Conservation (phyloP, 1,140 invertebrate species). For the Cylas formicarius region DNA sequence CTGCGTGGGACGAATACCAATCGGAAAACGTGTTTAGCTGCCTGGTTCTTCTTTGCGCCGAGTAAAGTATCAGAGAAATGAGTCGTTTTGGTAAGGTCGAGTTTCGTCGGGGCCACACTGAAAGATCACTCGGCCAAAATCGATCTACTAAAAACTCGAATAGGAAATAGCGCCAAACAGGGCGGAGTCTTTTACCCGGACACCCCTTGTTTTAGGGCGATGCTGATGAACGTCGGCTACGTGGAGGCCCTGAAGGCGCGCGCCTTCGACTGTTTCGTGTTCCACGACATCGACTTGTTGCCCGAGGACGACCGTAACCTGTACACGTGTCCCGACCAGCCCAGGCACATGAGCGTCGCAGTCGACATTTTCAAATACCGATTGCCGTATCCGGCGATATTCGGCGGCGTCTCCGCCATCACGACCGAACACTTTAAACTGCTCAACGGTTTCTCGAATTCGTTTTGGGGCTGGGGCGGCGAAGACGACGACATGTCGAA, state of each 20-base stretch:
- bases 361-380: slow-evolving; percentile 86
- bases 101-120: no score
- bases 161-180: no score
- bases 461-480: slow-evolving; percentile 89
- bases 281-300: slow-evolving; percentile 92
- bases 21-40: no score
- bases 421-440: slow-evolving; percentile 70
- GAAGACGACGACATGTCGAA: slow-evolving; percentile 91
- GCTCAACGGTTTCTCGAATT: slow-evolving; percentile 87
- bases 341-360: slow-evolving; percentile 90
- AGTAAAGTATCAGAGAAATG: no score
- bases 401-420: slow-evolving; percentile 84
- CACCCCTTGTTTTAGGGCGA: slow-evolving; percentile 59
- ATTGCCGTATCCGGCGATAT: slow-evolving; percentile 80
- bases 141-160: no score
- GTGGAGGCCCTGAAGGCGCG: slow-evolving; percentile 72
- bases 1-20: no score
- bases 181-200: no score
- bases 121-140: no score
- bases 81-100: no score
- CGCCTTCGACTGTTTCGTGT: slow-evolving; percentile 85
- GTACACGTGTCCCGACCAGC: slow-evolving; percentile 84
- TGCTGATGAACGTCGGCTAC: slow-evolving; percentile 94
- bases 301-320: slow-evolving; percentile 89
- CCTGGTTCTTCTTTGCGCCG: no score